phyloP scores from a whole-genome alignment of 1,140 invertebrate species.

The Pseudomyrmex dendroicus region DNA sequence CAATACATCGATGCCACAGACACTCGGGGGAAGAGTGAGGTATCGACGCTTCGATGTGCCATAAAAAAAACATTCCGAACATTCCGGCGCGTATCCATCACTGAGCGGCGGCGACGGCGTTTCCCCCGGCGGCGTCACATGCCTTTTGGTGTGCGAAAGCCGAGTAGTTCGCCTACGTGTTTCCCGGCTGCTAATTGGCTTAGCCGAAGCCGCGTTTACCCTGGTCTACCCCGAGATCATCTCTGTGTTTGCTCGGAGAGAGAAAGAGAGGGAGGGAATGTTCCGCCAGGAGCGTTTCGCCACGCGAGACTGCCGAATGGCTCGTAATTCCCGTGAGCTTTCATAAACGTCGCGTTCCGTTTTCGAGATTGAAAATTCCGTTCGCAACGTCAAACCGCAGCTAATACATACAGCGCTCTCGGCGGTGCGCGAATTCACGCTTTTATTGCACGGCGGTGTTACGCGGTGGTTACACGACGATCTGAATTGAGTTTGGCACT shows the following conservation, averaged over 20 bases:
- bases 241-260: slow-evolving; percentile 5
- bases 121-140: slow-evolving; percentile 8
- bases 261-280: background rate
- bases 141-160: slow-evolving; percentile 21
- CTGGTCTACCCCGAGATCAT: slow-evolving; percentile 48
- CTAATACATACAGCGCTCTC: too few relatives aligned
- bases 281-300: background rate
- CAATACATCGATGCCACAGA: slow-evolving; percentile 35
- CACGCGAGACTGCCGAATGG: slow-evolving; percentile 16
- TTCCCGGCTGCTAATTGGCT: slow-evolving; percentile 51
- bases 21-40: slow-evolving; percentile 13
- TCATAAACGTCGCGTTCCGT: slow-evolving; percentile 56
- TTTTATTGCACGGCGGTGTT: background rate
- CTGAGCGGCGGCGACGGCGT: background rate
- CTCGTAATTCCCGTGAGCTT: slow-evolving; percentile 46
- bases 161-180: slow-evolving; percentile 24
- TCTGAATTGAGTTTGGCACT: slow-evolving; percentile 41
- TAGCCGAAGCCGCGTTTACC: slow-evolving; percentile 38
- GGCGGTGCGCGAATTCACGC: background rate
- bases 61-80: slow-evolving; percentile 21
- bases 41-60: slow-evolving; percentile 21
- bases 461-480: background rate
- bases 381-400: background rate
- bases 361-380: slow-evolving; percentile 55
- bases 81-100: slow-evolving; percentile 48